Evolutionary conservation across 2,888 invertebrate species (phyloP).

Genomic region (Tridacna gigas): DNA sequence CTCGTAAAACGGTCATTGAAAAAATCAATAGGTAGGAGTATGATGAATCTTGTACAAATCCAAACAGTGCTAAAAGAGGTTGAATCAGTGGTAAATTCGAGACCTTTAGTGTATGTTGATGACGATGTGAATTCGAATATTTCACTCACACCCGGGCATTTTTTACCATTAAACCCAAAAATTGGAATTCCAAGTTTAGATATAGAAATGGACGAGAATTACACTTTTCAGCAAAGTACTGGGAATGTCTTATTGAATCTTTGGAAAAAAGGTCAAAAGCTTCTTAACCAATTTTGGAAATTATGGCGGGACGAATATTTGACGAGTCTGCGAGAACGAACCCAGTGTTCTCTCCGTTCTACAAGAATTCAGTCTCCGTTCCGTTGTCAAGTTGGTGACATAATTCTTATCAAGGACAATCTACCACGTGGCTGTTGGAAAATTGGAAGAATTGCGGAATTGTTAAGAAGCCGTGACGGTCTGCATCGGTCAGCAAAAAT

Average conservation of each 20-base stretch:
- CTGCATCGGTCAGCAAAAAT: conserved; percentile 32
- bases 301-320: conserved; percentile 47
- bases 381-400: conserved; percentile 33
- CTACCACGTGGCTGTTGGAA: conserved; percentile 24
- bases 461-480: conserved; percentile 33
- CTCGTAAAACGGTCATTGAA: conserved; percentile 37
- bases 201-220: neutral
- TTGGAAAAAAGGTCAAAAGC: conserved; percentile 26
- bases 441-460: conserved; percentile 17
- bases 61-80: conserved; percentile 41
- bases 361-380: conserved; percentile 20
- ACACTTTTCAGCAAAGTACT: neutral
- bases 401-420: conserved; percentile 34
- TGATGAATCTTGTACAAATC: conserved; percentile 31
- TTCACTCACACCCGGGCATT: conserved; percentile 37
- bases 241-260: neutral
- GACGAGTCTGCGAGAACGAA: conserved; percentile 29
- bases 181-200: conserved; percentile 32
- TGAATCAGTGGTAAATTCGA: conserved; percentile 40
- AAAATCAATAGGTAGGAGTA: conserved; percentile 33
- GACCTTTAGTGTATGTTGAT: conserved; percentile 41
- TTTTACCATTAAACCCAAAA: conserved; percentile 34
- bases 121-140: conserved; percentile 43
- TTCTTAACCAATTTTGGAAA: conserved; percentile 29
- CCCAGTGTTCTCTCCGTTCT: conserved; percentile 28